Evolutionary conservation across 1,140 invertebrate species (phyloP).

Genomic region (Heliconius melpomene): DNA sequence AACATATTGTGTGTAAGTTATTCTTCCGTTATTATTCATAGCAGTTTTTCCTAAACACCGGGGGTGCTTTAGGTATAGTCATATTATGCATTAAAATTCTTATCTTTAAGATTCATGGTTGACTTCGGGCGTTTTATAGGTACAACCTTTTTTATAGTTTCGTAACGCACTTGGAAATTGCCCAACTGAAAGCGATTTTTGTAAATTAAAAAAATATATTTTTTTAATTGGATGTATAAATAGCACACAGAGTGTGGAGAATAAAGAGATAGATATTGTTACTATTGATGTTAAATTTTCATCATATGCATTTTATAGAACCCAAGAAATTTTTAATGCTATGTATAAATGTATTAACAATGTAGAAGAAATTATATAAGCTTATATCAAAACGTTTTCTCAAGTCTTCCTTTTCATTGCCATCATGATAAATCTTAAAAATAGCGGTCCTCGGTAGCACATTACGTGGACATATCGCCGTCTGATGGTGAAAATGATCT

Average conservation of each 20-base stretch:
- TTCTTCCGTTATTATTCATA: not conserved
- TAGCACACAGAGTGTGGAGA: no score
- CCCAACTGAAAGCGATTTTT: not conserved
- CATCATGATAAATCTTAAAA: slow-evolving; percentile 14
- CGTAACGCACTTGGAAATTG: not conserved
- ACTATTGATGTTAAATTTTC: no score
- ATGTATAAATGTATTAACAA: no score
- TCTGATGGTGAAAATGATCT: slow-evolving; percentile 8
- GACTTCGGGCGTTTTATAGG: slow-evolving; percentile 4
- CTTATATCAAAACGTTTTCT: slow-evolving; percentile 6
- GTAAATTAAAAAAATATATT: no score
- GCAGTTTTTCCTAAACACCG: not conserved
- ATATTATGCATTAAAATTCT: slow-evolving; percentile 14
- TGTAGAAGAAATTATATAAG: no score
- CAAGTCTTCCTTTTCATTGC: not conserved
- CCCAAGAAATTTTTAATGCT: no score
- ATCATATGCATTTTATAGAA: no score
- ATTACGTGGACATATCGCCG: slow-evolving; percentile 5
- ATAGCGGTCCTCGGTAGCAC: slow-evolving; percentile 4
- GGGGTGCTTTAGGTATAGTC: not conserved
- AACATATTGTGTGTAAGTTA: not conserved
- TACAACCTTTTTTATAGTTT: slow-evolving; percentile 10
- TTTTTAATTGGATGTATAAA: no score
- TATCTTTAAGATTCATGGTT: slow-evolving; percentile 10
- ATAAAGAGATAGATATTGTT: no score